These are phyloP conservation scores for Lepisosteus oculatus DNA, from an alignment of 2,113 vertebrate genomes.

Conservation along the genomic window DNA sequence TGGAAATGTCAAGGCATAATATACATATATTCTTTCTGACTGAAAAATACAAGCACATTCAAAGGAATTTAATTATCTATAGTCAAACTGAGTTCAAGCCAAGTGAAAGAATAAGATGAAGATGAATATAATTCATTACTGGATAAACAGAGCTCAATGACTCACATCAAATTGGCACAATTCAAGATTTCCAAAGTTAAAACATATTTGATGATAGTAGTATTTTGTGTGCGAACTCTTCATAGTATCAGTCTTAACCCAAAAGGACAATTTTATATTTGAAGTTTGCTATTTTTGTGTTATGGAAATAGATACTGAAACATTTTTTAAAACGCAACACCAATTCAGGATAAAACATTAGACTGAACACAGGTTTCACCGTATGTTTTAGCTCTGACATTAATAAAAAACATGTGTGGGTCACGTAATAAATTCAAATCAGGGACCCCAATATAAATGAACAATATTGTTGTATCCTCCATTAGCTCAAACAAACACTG, in stretches of 20 bases:
- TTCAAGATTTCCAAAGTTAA: slow-evolving; percentile 49
- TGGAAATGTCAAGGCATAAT: slow-evolving; percentile 72
- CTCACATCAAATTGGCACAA: slow-evolving; percentile 53
- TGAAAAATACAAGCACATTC: slow-evolving; percentile 48
- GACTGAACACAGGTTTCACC: too few relatives aligned
- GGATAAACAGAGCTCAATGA: slow-evolving; percentile 64
- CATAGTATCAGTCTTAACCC: slow-evolving; percentile 25
- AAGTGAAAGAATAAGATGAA: slow-evolving; percentile 64
- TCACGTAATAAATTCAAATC: too few relatives aligned
- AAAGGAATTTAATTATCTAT: slow-evolving; percentile 68
- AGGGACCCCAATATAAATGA: too few relatives aligned
- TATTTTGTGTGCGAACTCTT: slow-evolving; percentile 47
- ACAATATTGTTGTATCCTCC: too few relatives aligned
- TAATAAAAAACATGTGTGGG: too few relatives aligned
- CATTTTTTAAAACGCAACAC: too few relatives aligned
- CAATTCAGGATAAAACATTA: too few relatives aligned
- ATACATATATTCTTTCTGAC: slow-evolving; percentile 57
- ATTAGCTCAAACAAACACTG: too few relatives aligned
- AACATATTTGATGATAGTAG: slow-evolving; percentile 46
- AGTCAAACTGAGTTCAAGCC: slow-evolving; percentile 67
- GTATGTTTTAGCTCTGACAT: too few relatives aligned
- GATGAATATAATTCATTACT: slow-evolving; percentile 72
- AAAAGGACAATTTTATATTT: too few relatives aligned
- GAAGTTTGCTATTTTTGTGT: too few relatives aligned
- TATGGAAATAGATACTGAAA: too few relatives aligned